Evolutionary conservation across 2,797 vertebrate genomes (phyloP).

Genomic region (Enteromius fasciolatus): DNA sequence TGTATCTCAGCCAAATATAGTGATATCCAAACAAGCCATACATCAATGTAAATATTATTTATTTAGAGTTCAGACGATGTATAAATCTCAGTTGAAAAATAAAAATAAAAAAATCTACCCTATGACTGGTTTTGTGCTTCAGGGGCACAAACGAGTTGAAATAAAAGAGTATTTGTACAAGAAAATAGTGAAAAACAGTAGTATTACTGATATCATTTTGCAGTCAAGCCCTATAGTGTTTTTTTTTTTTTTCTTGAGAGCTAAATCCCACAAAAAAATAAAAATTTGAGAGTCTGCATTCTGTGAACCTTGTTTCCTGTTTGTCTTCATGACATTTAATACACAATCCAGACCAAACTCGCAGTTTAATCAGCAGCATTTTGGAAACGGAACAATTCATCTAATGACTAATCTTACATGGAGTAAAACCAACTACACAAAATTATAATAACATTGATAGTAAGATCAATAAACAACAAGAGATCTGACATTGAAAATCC

Average conservation of each 20-base stretch:
- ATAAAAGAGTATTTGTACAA: neutral
- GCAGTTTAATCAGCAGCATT: constrained; percentile 39
- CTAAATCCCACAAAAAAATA: neutral
- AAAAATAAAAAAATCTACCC: too few relatives aligned
- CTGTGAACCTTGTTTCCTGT: constrained; percentile 24
- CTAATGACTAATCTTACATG: constrained; percentile 6
- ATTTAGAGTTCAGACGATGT: too few relatives aligned
- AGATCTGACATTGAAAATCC: neutral
- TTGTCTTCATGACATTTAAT: constrained; percentile 34
- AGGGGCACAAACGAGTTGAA: neutral
- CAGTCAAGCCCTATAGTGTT: neutral
- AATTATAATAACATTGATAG: constrained; percentile 1
- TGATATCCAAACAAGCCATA: too few relatives aligned
- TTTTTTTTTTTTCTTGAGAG: neutral
- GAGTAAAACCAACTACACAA: neutral
- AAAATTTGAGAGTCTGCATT: neutral
- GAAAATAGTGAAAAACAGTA: neutral
- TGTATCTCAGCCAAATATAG: too few relatives aligned
- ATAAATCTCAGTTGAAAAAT: too few relatives aligned
- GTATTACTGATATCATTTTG: neutral
- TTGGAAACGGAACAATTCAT: constrained; percentile 29
- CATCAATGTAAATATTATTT: too few relatives aligned
- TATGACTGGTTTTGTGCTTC: too few relatives aligned
- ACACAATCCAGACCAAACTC: constrained; percentile 38
- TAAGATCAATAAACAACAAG: neutral